Conservation (phyloP, 2,888 invertebrate species). For the Bombylius major region DNA sequence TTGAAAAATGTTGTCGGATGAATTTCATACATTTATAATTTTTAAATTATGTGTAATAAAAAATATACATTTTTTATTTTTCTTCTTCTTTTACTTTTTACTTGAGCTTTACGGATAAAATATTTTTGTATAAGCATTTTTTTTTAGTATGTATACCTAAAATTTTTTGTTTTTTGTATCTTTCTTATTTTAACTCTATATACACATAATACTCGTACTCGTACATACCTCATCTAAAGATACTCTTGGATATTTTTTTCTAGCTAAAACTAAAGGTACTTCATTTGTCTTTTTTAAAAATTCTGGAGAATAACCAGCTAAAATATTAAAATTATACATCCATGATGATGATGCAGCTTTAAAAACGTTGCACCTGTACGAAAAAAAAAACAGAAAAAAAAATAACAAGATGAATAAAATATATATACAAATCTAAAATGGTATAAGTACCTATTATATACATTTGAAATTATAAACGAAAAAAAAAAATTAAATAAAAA, state of each 20-base stretch:
- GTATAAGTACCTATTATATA: background rate
- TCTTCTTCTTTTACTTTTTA: too few species aligned
- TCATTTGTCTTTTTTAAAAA: constrained; percentile 65
- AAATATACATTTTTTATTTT: too few species aligned
- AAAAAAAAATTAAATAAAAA: too few species aligned
- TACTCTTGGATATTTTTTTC: constrained; percentile 67
- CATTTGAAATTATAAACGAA: too few species aligned
- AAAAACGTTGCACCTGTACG: constrained; percentile 59
- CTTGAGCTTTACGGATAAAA: too few species aligned
- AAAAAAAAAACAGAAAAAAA: constrained; percentile 12
- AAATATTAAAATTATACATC: constrained; percentile 82
- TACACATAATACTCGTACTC: background rate
- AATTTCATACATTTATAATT: too few species aligned
- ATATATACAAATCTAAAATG: background rate
- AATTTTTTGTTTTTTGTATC: background rate
- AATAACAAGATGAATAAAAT: background rate
- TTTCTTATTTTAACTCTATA: background rate
- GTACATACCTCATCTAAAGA: constrained; percentile 45
- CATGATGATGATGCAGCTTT: constrained; percentile 82
- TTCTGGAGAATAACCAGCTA: constrained; percentile 68
- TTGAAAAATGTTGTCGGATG: too few species aligned
- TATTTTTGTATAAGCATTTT: too few species aligned
- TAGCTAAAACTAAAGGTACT: constrained; percentile 63
- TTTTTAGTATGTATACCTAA: background rate
- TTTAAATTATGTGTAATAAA: too few species aligned